Evolutionary conservation across 2,113 vertebrate genomes (phyloP).

Genomic region (Dasyprocta punctata): DNA sequence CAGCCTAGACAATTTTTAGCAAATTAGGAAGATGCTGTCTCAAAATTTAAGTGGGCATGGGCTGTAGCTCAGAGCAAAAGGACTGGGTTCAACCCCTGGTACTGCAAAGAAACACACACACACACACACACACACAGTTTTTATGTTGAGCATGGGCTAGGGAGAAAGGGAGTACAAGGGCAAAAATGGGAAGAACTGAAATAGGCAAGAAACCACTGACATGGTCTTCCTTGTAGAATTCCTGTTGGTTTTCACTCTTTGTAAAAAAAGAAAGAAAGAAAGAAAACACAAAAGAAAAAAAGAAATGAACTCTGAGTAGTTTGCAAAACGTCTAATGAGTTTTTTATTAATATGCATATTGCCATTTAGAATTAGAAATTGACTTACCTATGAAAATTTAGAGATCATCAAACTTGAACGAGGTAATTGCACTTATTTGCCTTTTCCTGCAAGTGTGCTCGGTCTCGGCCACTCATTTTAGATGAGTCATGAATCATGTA

Average conservation of each 20-base stretch:
- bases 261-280: neutral
- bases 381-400: neutral
- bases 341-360: neutral
- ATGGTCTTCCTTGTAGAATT: neutral
- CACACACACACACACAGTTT: neutral
- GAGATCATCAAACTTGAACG: neutral
- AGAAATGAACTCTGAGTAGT: neutral
- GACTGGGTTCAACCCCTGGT: neutral
- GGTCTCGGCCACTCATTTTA: conserved; percentile 15
- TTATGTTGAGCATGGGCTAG: neutral
- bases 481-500: conserved; percentile 17
- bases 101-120: neutral
- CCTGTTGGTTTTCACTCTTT: neutral
- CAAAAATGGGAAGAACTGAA: neutral
- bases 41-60: neutral
- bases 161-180: neutral
- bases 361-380: neutral
- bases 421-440: neutral
- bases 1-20: neutral
- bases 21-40: neutral
- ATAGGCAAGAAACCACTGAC: neutral
- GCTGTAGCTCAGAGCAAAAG: neutral
- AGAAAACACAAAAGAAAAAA: neutral
- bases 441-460: neutral
- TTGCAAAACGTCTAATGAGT: conserved; percentile 23